Evolutionary conservation across 2,113 vertebrate genomes (phyloP), one percentile per base, ranked within the genome.

Genomic region (Muntiacus muntjak): DNA sequence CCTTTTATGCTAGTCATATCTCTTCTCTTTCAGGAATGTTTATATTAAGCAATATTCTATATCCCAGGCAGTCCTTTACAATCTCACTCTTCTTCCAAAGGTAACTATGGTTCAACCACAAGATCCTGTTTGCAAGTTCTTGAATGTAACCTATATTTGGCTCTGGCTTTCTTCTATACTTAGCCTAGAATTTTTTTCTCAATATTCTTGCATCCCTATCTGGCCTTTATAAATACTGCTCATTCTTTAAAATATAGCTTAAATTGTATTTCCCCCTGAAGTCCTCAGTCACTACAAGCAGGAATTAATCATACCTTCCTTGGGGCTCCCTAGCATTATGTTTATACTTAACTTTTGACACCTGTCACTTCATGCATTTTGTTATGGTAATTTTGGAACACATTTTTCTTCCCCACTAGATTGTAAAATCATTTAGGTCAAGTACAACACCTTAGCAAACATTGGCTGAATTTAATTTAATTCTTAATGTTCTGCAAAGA

Each of bases 311-410:
- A 91, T 43, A 60, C 36, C 30, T 52, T 93, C 64, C 74, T 87
- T 50, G 14, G 55, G 47, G 52, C 26, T 92, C 67, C 83, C 2
- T 26, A 84, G 33, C 15, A 67, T 36, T 93, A 43, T 86, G 47
- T 88, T 97, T 86, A 88, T 62, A 91, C 81, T 95, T 95, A 88
- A 84, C 94, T 95, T 94, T 90, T 60, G 81, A 95, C 47, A 88
- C 40, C 58, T 89, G 85, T 93, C 87, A 91, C 26, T 98, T 85
- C 23, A 17, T 62, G 76, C 30, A 92, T 57, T 97, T 81, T 95
- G 86, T 87, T 92, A 91, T 71, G 50, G 76, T 88, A 95, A 92
- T 94, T 95, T 91, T 47, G 33, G 21, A 87, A 79, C 58, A 95
- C 8, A 86, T 88, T 89, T 95, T 92, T 91, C 54, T 82, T 85